Base-by-base conservation (phyloP, 30 jellyfish, hydroid and myxozoan genomes). In the Mastigias papua region DNA sequence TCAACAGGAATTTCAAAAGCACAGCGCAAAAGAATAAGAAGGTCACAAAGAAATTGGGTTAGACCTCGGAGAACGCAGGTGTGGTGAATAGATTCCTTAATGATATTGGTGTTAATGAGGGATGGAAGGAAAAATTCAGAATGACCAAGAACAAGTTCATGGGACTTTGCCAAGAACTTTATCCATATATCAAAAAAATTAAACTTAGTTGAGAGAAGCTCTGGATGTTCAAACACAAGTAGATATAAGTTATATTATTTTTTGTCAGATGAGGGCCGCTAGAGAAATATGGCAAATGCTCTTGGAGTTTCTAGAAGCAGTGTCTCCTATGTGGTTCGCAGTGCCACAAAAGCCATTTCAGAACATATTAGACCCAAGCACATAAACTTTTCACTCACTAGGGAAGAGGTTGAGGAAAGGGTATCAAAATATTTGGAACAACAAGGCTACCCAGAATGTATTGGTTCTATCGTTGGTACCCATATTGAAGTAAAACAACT, bases 381-480 rank as follows among this genome's bases (percentile, higher is more conserved):
- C 54, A 86, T 75, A 26, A 86, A 73, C 33, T 35, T 86, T 25
- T 84, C 94, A 30, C 29, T 7, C 30, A 73, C 89, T 1, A 68
- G 76, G n/a, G 76, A 75, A 65, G 94, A 83, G 28, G 84, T 86
- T 21, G 33, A 31, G 35, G 26, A 70, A n/a, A 10, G 21, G 28
- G 76, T 79, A 15, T 5, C 62, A 75, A 87, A 75, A 13, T 54
- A 74, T 75, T 22, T 67, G 19, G 80, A 62, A 37, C 66, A 37
- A 22, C 96, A 87, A 32, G 91, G 96, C 20, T 87, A 74, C 68
- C 96, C 96, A 31, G 86, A 87, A 77, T 87, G 96, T 34, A 87
- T 76, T 58, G 91, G 96, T 23, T 92, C 92, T 7, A 63, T 88
- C 26, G 92, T 76, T 70, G 91, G 80, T 15, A 76, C 91, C 19